Conservation (phyloP, 2,113 vertebrate genomes). For the Pygoscelis antarcticus region DNA sequence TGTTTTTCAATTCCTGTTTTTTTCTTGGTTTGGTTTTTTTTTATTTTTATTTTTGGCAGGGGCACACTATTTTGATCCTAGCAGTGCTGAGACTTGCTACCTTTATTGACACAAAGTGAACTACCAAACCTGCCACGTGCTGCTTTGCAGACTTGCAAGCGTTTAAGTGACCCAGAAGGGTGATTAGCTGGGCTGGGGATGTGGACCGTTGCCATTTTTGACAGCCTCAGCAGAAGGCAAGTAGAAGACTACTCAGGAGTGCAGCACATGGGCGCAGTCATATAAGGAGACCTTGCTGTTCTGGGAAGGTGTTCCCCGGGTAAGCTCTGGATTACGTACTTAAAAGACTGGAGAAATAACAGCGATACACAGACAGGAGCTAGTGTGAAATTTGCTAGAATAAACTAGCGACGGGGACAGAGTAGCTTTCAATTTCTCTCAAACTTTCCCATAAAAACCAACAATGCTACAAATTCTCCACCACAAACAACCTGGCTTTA, state of each 20-base stretch:
- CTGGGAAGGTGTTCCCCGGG: background rate
- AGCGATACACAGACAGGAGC: background rate
- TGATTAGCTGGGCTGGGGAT: background rate
- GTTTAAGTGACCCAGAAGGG: background rate
- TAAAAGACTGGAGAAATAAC: background rate
- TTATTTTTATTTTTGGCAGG: background rate
- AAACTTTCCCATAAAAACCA: background rate
- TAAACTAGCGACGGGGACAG: background rate
- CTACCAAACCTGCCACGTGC: accelerated
- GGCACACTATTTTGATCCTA: background rate
- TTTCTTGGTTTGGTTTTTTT: background rate
- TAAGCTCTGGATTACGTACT: background rate
- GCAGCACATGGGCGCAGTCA: background rate
- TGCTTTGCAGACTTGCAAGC: background rate
- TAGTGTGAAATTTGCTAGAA: background rate
- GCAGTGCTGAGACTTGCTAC: background rate
- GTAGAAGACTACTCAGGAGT: background rate
- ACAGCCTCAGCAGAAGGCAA: background rate
- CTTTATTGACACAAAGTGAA: background rate
- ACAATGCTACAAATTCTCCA: background rate
- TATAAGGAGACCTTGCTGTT: background rate
- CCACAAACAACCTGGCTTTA: background rate
- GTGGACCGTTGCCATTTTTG: background rate
- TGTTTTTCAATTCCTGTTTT: background rate
- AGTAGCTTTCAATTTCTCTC: background rate